Base-by-base conservation (phyloP, 2,888 invertebrate species). In the Entomobrya proxima region DNA sequence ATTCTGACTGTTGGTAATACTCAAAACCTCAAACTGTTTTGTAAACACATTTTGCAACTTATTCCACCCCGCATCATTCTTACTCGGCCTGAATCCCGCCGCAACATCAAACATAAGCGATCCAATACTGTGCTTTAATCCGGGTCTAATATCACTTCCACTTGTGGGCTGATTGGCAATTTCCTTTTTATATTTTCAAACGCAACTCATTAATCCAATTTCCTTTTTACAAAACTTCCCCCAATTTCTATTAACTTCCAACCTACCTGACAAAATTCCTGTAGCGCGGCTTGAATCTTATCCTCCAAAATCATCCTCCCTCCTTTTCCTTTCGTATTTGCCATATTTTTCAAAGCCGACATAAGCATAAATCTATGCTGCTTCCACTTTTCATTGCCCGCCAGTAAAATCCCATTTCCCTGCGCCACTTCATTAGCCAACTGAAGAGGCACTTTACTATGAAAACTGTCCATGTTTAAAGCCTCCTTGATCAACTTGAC, bases 321-420 rank as follows among this genome's bases (percentile, higher is more conserved):
- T 94, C 93, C 13, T 92, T 90, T 61, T 94, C 94, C 93, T 91
- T 95, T n/a, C n/a, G n/a, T 95, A 64, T 94, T 93, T 93, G 95
- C 94, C 96, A 93, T 90, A 5, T 94, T 94, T 91, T 95, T 95
- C 4, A 97, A 92, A 92, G 95, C 95, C n/a, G 93, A 92, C 15
- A 94, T 93, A 2, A 95, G 94, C 90, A 96, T 95, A 90, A 94
- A 95, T 84, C 97, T 93, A 91, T 97, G 97, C 90, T 96, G 95
- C 91, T 94, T 95, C 97, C 97, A 97, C 18, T 95, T 92, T 1
- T 93, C 93, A 0, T 96, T 97, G 91, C 96, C 95, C 1, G 97
- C 94, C 90, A 96, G 96, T 90, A 97, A 95, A 27, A 97, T 92
- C 87, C 97, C 97, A 91, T 95, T 95, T 89, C 97, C 97, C 86